A percentile compares a stretch with the other conserved stretches of the same genome.
These are phyloP conservation scores for Wiebesia pumilae DNA, from an alignment of 1,140 invertebrate species.

Conservation along the genomic window DNA sequence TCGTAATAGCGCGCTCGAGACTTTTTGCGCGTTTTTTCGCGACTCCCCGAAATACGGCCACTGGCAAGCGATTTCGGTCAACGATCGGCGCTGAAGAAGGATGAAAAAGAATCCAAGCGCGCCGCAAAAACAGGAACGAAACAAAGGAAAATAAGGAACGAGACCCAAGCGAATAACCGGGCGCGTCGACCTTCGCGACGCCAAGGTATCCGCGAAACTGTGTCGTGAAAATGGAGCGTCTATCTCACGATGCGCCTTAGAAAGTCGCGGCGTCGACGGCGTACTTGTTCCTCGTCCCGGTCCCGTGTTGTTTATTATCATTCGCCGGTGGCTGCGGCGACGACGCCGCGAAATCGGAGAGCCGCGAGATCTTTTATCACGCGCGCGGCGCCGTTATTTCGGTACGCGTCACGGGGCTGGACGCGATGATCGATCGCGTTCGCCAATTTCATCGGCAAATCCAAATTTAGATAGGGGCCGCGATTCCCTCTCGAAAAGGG, in stretches of 20 bases:
- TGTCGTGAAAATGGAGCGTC: constrained; percentile 68
- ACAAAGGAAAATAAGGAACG: not conserved
- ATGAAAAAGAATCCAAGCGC: not conserved
- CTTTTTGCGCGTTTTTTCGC: too few species aligned
- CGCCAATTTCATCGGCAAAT: constrained; percentile 28
- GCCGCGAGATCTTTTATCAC: not conserved
- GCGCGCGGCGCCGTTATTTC: not conserved
- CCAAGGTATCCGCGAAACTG: constrained; percentile 56
- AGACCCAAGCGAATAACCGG: not conserved
- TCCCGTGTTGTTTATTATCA: not conserved
- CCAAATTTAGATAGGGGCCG: constrained; percentile 38
- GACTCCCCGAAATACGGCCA: too few species aligned
- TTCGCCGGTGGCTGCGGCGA: not conserved
- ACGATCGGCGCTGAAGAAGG: too few species aligned
- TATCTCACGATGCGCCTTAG: constrained; percentile 66
- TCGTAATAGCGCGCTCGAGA: too few species aligned
- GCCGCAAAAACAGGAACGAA: not conserved
- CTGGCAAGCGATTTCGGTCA: too few species aligned
- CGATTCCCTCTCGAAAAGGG: constrained; percentile 34
- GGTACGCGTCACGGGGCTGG: constrained; percentile 8
- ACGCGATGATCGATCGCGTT: constrained; percentile 27
- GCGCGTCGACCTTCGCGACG: not conserved
- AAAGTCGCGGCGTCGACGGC: constrained; percentile 45
- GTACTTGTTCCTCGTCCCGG: not conserved
- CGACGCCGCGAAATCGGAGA: not conserved